Base-by-base conservation (phyloP, 2,113 vertebrate genomes). In the Oreochromis spilurus region DNA sequence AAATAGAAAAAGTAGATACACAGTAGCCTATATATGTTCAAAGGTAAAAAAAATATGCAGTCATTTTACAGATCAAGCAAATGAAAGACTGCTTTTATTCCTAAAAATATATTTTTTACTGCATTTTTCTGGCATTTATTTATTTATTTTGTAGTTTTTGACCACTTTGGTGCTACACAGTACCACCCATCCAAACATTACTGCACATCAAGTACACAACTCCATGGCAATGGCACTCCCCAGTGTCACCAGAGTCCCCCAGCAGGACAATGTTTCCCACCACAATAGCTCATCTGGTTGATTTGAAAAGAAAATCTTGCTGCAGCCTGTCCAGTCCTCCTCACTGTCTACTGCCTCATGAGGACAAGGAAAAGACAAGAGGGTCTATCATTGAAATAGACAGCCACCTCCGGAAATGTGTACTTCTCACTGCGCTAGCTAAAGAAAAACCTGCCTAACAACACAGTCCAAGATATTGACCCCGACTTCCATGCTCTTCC, bases 321-420 rank as follows among this genome's bases (percentile, higher is more conserved):
- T 72, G 40, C 67, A 26, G 40, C 8, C 38, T 26, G 38, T 17
- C 40, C 21, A 29, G 24, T 48, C 14, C 40, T 17, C 67, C 40
- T 75, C 40, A 17, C 40, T 11, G 14, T 72, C 17, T 11, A 26
- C 19, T 82, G 79, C 48, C 81, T 87, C 70, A 52, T 26, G 34
- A 75, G 85, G 80, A 89, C 80, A 89, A 90, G 88, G 53, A 79
- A 58, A 83, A 89, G 84, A 77, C 79, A 82, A 89, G 89, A 95
- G 87, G 92, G 93, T 90, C 93, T 86, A 93, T 88, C 88, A 3
- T 60, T 19, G 85, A 92, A 80, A 83, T 70, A 92, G 85, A 84
- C 87, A 85, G 87, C 87, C 91, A 88, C 87, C 90, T 93, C 92
- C 93, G 92, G 92, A 94, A 89, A 87, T 93, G 21, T 45, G 21